Evolutionary conservation across 1,140 invertebrate species (phyloP), one percentile per base, ranked within the genome.

Genomic region (Drosophila arizonae): DNA sequence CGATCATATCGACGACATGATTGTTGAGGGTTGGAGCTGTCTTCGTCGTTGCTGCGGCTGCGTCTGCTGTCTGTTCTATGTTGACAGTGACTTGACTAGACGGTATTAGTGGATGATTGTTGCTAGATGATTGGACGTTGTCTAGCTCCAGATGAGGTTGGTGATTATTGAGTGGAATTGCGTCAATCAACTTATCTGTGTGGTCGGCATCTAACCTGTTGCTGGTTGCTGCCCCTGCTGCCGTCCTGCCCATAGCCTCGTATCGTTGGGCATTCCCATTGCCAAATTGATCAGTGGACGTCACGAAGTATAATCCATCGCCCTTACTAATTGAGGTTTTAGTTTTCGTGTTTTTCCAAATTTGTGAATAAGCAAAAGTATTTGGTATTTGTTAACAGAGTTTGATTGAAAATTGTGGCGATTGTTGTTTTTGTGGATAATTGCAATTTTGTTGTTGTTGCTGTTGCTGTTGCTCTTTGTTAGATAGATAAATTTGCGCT

Each of bases 221-320:
- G 79, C 50, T 76, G 17, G 95, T 43, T 66, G 48, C 51, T 28
- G 13, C 43, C 15, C 41, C 28, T 13, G 43, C 94, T 13, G 28
- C 94, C 87, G 96, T 97, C 92, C 94, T 96, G 92, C 96, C 97
- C 96, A 97, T 97, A 77, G 97, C 97, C 93, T 97, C 94, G 94
- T 97, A 97, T 84, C 81, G 91, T 94, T 94, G 81, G 92, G 90
- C 86, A 30, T 58, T 48, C 92, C 91, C 81, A 13, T 48, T 52
- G 21, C 82, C 95, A 91, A 95, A 95, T 76, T 95, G 94, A 67
- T 96, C 95, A 90, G 96, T 95, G 76, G 96, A 94, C 91, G 96
- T 95, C 74, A 96, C 96, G 94, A 94, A 98, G 92, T 94, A 94
- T 92, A 96, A 94, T 93, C 97, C 97, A 93, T 98, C 96, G 91